Percentiles rank a stretch among this genome's conserved stretches.
These are phyloP conservation scores for Chloropsis hardwickii DNA, from an alignment of 2,113 vertebrate species.

Conservation along the genomic window DNA sequence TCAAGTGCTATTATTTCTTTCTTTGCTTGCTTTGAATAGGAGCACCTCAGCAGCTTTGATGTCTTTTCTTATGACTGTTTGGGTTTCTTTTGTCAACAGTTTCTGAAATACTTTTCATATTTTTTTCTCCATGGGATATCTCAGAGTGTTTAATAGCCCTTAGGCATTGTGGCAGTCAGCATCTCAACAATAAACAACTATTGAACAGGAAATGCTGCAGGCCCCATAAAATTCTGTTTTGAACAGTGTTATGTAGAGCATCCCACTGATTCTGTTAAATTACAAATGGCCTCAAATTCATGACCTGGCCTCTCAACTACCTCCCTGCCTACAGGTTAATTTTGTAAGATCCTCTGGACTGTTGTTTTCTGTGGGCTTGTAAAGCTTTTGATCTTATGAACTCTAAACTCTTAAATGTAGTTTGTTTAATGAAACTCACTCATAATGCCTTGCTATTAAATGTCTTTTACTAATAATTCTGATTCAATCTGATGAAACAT, in stretches of 20 bases:
- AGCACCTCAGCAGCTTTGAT: background rate
- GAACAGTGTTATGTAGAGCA: background rate
- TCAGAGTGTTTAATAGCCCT: background rate
- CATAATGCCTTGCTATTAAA: background rate
- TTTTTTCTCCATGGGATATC: background rate
- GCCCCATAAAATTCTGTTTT: background rate
- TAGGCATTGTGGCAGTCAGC: background rate
- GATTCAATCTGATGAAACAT: background rate
- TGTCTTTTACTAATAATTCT: background rate
- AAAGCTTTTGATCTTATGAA: background rate
- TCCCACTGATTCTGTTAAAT: background rate
- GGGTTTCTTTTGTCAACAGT: background rate
- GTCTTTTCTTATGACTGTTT: background rate
- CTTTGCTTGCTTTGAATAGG: background rate
- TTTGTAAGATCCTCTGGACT: background rate
- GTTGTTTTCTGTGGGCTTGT: background rate
- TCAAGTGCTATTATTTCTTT: background rate
- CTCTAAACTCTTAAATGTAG: background rate
- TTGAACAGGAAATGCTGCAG: background rate
- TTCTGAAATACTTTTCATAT: background rate
- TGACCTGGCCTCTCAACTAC: background rate
- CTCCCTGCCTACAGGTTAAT: background rate
- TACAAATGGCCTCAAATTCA: background rate
- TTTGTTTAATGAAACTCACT: background rate
- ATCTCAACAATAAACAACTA: background rate